Evolutionary conservation across 2,888 invertebrate genomes (phyloP), one percentile per base, ranked within the genome.

Genomic region (Caenorhabditis uteleia): DNA sequence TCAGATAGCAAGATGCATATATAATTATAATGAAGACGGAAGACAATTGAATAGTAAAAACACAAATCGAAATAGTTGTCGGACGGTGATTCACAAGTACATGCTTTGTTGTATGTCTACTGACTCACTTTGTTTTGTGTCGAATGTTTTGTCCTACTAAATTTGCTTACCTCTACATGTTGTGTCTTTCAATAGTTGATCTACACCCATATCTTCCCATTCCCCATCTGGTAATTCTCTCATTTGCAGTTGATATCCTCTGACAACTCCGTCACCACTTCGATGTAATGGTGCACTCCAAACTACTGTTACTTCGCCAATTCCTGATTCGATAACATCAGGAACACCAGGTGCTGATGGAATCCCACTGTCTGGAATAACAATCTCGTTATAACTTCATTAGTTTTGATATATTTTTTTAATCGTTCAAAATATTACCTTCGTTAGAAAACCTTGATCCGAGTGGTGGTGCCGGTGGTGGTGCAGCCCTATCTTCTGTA

Each of bases 171-270:
- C 71, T 56, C 75, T 67, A 54, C 81, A 81, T 29, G 77, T 70
- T 25, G 77, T 79, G 40, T 80, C 78, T 27, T 65, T 60, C 12
- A 81, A 60, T 27, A 81, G 59, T 21, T 78, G 78, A 66, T 80
- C 81, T 36, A 79, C 44, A 68, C 81, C 43, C 71, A 55, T 65
- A 44, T 59, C 59, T 43, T 78, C 78, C 81, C 81, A 81, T 20
- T 75, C 76, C 31, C 80, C 81, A 23, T 74, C 69, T 2, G 78
- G 78, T 4, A 66, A 40, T 7, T 77, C 75, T 25, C 79, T 59
- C 65, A 80, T 78, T 61, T 81, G 77, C 0, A 79, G 71, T 70
- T 74, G 69, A 60, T 82, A 82, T 48, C 82, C 82, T n/a, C 78
- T 54, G n/a, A 82, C 48, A 1, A 77, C 77, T 10, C 65, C 70